Conservation (phyloP, 2,888 invertebrate genomes). For the Pandemis heparana region DNA sequence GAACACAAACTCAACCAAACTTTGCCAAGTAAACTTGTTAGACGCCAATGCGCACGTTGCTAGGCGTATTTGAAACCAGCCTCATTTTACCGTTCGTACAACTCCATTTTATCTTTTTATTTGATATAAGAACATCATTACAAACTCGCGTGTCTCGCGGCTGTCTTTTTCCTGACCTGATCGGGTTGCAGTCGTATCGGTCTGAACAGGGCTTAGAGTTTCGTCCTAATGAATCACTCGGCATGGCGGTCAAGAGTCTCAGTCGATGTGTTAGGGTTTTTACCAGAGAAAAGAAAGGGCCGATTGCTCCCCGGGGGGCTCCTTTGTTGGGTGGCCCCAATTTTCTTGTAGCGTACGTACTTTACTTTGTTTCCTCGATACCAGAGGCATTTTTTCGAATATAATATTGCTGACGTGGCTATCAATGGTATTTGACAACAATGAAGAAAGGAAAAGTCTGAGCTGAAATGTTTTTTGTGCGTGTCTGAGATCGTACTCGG, state of each 20-base stretch:
- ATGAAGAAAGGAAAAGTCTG: constrained; percentile 22
- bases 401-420: constrained; percentile 44
- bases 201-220: not conserved
- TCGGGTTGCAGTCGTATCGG: not conserved
- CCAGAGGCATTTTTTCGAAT: constrained; percentile 43
- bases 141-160: too few species aligned
- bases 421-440: constrained; percentile 45
- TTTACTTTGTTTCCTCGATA: constrained; percentile 46
- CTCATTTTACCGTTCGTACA: too few species aligned
- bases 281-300: constrained; percentile 27
- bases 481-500: not conserved
- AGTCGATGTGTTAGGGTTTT: constrained; percentile 39
- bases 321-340: constrained; percentile 47
- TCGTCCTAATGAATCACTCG: constrained; percentile 37
- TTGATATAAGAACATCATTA: too few species aligned
- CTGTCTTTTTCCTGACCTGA: too few species aligned
- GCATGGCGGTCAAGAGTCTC: constrained; percentile 31
- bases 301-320: constrained; percentile 43
- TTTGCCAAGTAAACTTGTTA: too few species aligned
- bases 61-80: too few species aligned
- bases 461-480: constrained; percentile 12
- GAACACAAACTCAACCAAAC: too few species aligned
- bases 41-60: too few species aligned
- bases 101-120: too few species aligned
- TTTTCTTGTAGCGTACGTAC: constrained; percentile 46